phyloP scores from a whole-genome alignment of 2,888 invertebrate genomes.

The Heliconius aoede region DNA sequence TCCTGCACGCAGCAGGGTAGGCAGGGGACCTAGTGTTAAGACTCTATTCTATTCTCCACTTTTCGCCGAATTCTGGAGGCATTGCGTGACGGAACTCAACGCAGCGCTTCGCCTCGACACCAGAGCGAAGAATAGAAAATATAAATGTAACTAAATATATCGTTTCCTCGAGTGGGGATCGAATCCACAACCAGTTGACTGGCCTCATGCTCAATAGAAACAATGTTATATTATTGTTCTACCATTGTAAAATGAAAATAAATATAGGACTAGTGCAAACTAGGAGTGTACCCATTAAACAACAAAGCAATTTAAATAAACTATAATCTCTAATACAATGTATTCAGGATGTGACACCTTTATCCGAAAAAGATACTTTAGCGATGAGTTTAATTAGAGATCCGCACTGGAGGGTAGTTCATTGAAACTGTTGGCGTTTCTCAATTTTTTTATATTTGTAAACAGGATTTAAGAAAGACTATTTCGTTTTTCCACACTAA shows the following conservation, averaged over 20 bases:
- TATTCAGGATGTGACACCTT: conserved; percentile 40
- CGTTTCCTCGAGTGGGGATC: no score
- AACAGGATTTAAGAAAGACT: neutral
- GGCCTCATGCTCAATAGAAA: neutral
- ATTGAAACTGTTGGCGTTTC: neutral
- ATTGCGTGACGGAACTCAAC: no score
- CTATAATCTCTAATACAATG: conserved; percentile 41
- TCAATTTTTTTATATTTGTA: neutral
- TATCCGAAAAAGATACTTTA: conserved; percentile 35
- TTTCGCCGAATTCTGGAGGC: no score
- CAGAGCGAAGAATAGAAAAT: no score
- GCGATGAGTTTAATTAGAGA: conserved; percentile 27
- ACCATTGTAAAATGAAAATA: conserved; percentile 8
- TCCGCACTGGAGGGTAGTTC: neutral
- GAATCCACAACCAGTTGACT: no score
- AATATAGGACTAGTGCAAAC: neutral
- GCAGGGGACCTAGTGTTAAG: no score
- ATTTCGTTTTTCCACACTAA: no score
- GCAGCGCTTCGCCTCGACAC: no score
- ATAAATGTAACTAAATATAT: no score
- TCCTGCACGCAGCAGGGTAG: no score
- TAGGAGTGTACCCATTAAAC: conserved; percentile 8
- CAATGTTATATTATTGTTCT: neutral
- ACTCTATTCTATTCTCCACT: no score
- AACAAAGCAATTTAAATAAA: conserved; percentile 37